Conservation (phyloP, 2,888 invertebrate species). For the Pterostichus madidus region DNA sequence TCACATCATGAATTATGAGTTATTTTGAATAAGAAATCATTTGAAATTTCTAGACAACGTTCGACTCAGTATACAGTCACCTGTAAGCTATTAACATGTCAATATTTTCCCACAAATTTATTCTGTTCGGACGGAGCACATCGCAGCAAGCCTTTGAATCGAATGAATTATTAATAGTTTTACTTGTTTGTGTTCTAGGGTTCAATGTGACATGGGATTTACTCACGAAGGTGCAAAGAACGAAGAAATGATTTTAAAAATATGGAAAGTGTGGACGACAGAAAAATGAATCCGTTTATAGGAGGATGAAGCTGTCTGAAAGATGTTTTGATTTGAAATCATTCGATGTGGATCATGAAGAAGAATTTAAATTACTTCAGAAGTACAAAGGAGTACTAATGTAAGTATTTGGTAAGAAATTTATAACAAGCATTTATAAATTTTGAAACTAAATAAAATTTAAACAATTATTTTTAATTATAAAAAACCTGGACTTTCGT, state of each 20-base stretch:
- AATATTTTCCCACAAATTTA: slow-evolving; percentile 55
- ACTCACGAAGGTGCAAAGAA: slow-evolving; percentile 14
- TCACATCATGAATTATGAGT: neutral
- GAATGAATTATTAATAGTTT: slow-evolving; percentile 62
- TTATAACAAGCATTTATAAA: neutral
- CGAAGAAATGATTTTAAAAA: neutral
- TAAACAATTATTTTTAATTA: too few species aligned
- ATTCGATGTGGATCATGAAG: neutral
- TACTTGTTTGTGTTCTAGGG: slow-evolving; percentile 53
- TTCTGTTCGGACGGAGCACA: slow-evolving; percentile 14
- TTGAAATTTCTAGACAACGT: slow-evolving; percentile 1
- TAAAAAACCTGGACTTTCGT: too few species aligned
- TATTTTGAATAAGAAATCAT: slow-evolving; percentile 38
- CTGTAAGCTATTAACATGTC: slow-evolving; percentile 50
- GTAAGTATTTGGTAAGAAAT: slow-evolving; percentile 7
- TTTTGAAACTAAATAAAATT: too few species aligned
- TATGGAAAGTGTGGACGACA: neutral
- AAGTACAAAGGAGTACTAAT: neutral
- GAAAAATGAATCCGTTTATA: neutral
- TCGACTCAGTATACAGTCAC: slow-evolving; percentile 17
- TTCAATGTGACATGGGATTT: slow-evolving; percentile 40
- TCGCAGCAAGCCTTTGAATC: slow-evolving; percentile 19
- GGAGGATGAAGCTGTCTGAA: neutral
- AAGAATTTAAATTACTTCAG: neutral
- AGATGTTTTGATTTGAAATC: neutral